These are phyloP conservation scores for Menidia menidia DNA, from an alignment of 2,797 vertebrate genomes.

Conservation along the genomic window DNA sequence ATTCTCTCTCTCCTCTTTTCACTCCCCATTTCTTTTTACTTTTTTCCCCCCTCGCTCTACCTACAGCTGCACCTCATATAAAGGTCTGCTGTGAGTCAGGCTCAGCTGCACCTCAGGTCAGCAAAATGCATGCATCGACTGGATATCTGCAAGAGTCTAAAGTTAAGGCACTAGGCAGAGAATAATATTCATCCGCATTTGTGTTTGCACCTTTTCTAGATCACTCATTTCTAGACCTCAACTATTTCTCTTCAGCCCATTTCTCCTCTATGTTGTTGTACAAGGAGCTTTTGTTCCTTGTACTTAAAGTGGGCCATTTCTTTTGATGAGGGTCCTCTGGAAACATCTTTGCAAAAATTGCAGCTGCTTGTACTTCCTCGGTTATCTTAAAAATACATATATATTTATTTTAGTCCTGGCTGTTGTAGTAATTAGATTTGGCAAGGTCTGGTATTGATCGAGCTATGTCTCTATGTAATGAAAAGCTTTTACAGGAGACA, in stretches of 20 bases:
- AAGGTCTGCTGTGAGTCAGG: constrained; percentile 39
- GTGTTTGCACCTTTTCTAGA: constrained; percentile 9
- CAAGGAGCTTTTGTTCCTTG: constrained; percentile 5
- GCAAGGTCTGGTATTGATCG: constrained; percentile 68
- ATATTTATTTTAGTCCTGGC: constrained; percentile 27
- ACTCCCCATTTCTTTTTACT: constrained; percentile 26
- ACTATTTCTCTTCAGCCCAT: constrained; percentile 12
- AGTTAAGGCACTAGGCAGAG: constrained; percentile 8
- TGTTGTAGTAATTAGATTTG: constrained; percentile 70
- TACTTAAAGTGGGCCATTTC: constrained; percentile 22
- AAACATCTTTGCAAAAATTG: constrained; percentile 39
- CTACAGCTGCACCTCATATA: constrained; percentile 56
- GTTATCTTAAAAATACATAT: constrained; percentile 44
- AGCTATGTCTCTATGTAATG: constrained; percentile 72
- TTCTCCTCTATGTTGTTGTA: constrained; percentile 18
- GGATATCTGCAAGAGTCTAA: constrained; percentile 14
- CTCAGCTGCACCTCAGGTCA: constrained; percentile 37
- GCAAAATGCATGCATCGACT: constrained; percentile 17
- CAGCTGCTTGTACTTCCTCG: neutral
- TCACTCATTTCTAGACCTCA: constrained; percentile 14
- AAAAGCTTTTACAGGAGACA: constrained; percentile 77
- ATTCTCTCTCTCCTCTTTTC: constrained; percentile 46
- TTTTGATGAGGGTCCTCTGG: constrained; percentile 34
- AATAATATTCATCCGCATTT: neutral
- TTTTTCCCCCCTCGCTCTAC: constrained; percentile 34